A percentile compares a stretch with the other conserved stretches of the same genome.
Conservation (phyloP, 2,888 invertebrate genomes). For the Allygus modestus region DNA sequence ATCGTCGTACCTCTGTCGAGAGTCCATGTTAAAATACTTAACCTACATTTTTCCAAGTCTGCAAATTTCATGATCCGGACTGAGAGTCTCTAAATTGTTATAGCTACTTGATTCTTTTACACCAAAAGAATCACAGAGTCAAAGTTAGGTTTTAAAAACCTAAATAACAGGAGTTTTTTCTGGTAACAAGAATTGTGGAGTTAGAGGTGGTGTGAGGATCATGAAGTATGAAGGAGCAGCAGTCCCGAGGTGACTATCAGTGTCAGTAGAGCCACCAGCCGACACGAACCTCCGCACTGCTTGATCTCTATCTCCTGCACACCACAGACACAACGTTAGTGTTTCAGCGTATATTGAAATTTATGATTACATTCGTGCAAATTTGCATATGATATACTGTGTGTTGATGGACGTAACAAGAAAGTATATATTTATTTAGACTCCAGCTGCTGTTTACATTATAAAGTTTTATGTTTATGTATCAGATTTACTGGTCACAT, state of each 20-base stretch:
- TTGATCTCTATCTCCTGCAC: slow-evolving; percentile 82
- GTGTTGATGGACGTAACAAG: too few species aligned
- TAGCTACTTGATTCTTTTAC: slow-evolving; percentile 55
- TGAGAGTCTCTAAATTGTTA: slow-evolving; percentile 26
- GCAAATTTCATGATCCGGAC: slow-evolving; percentile 36
- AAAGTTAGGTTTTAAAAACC: slow-evolving; percentile 54
- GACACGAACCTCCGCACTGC: slow-evolving; percentile 78
- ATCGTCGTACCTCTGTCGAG: slow-evolving; percentile 3
- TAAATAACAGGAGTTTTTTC: slow-evolving; percentile 56
- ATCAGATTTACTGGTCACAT: too few species aligned
- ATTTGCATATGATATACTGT: slow-evolving; percentile 46
- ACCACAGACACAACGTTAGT: background rate
- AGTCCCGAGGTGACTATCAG: slow-evolving; percentile 62
- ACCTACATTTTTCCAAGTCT: slow-evolving; percentile 21
- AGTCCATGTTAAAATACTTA: slow-evolving; percentile 40
- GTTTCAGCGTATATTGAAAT: too few species aligned
- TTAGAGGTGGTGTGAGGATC: slow-evolving; percentile 62
- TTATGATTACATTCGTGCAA: too few species aligned
- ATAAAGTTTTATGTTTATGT: too few species aligned
- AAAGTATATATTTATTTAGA: too few species aligned
- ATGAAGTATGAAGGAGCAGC: slow-evolving; percentile 60
- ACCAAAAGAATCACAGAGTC: slow-evolving; percentile 61
- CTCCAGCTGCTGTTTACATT: too few species aligned
- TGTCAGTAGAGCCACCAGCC: slow-evolving; percentile 62
- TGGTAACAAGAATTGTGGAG: slow-evolving; percentile 61